Evolutionary conservation across 2,888 invertebrate species (phyloP).

Genomic region (Rotaria magnacalcarata): DNA sequence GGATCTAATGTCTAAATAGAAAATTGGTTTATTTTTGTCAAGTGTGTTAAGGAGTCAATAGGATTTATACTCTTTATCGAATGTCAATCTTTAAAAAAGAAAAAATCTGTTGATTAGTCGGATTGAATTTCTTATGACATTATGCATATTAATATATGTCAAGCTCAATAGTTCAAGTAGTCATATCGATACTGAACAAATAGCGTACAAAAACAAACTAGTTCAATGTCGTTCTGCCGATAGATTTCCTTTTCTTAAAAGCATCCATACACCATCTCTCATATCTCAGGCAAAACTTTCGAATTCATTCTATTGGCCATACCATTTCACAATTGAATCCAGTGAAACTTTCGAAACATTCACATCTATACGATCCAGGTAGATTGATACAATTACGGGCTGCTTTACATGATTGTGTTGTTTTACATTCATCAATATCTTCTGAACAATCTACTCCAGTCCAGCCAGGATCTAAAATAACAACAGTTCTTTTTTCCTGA

Average conservation of each 20-base stretch:
- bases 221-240: neutral
- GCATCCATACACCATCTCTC: no score
- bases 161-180: neutral
- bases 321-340: constrained; percentile 32
- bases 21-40: no score
- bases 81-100: no score
- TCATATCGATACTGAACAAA: neutral
- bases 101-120: no score
- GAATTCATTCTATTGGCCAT: neutral
- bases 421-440: neutral
- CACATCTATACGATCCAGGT: constrained; percentile 30
- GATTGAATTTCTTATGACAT: neutral
- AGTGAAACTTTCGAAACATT: neutral
- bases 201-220: neutral
- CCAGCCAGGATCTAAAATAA: neutral
- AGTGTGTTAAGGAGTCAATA: no score
- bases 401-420: neutral
- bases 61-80: no score
- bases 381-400: neutral
- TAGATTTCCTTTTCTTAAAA: neutral
- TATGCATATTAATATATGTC: neutral
- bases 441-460: neutral
- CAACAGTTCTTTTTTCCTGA: neutral
- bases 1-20: constrained; percentile 22
- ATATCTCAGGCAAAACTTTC: no score